A percentile compares a stretch with the other conserved stretches of the same genome.
Conservation (phyloP, 2,113 vertebrate genomes). For the Rana temporaria region DNA sequence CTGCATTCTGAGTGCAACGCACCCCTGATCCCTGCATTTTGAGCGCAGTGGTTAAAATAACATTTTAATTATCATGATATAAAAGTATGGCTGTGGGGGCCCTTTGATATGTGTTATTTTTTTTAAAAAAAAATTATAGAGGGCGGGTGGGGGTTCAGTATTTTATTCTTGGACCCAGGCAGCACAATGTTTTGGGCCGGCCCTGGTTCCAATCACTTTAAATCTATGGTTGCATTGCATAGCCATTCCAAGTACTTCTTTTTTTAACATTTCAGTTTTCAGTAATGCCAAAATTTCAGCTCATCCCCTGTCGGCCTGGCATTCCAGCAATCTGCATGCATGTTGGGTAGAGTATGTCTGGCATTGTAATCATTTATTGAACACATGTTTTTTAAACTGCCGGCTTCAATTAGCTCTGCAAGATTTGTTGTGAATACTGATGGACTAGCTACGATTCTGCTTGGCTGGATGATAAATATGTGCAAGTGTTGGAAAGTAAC, state of each 20-base stretch:
- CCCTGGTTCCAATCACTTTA: no score
- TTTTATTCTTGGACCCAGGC: no score
- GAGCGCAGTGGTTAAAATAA: no score
- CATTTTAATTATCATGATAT: no score
- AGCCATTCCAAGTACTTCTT: neutral
- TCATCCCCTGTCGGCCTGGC: constrained; percentile 18
- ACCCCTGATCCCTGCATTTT: no score
- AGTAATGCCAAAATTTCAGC: constrained; percentile 8
- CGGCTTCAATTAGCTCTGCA: constrained; percentile 46
- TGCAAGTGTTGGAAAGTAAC: constrained; percentile 21
- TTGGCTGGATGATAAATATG: constrained; percentile 39
- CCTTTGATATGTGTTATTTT: no score
- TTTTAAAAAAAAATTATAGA: no score
- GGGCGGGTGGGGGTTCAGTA: no score
- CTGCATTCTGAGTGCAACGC: no score
- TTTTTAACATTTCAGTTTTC: constrained; percentile 35
- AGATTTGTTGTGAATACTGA: constrained; percentile 47
- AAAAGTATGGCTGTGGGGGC: no score
- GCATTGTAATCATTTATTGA: constrained; percentile 54
- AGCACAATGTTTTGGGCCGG: no score
- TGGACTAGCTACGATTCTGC: neutral
- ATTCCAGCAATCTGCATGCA: constrained; percentile 45
- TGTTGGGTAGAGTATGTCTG: constrained; percentile 51
- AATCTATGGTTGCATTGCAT: neutral
- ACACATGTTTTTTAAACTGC: constrained; percentile 41